phyloP scores from a whole-genome alignment of 2,797 vertebrate species.

The Molossus alvarezi region DNA sequence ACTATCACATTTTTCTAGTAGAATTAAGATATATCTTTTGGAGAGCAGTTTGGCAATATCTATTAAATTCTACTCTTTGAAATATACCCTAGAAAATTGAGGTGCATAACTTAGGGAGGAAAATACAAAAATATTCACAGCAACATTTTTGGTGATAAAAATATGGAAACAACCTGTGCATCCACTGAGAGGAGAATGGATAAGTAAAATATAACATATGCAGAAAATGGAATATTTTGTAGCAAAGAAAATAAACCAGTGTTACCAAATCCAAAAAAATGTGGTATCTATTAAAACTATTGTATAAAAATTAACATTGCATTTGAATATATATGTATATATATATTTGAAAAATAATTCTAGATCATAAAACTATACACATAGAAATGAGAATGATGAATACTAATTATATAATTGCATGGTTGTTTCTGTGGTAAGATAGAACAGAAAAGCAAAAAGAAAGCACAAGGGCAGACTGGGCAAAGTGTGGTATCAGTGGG shows the following conservation, averaged over 20 bases:
- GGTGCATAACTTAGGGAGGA: neutral
- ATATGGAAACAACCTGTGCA: neutral
- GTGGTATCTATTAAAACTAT: neutral
- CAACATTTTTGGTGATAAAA: conserved; percentile 3
- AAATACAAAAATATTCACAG: neutral
- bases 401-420: neutral
- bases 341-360: neutral
- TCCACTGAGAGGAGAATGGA: neutral
- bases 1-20: neutral
- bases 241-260: neutral
- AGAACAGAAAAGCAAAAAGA: neutral
- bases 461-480: neutral
- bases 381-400: neutral
- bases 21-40: neutral
- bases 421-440: neutral
- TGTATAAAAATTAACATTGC: neutral
- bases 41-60: neutral
- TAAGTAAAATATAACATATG: neutral
- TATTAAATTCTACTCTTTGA: neutral
- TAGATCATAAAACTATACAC: neutral
- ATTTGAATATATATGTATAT: neutral
- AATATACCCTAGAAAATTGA: neutral
- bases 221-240: neutral
- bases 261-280: neutral
- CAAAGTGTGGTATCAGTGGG: neutral